phyloP scores from a whole-genome alignment of 2,797 vertebrate species.

The Acanthis flammea region DNA sequence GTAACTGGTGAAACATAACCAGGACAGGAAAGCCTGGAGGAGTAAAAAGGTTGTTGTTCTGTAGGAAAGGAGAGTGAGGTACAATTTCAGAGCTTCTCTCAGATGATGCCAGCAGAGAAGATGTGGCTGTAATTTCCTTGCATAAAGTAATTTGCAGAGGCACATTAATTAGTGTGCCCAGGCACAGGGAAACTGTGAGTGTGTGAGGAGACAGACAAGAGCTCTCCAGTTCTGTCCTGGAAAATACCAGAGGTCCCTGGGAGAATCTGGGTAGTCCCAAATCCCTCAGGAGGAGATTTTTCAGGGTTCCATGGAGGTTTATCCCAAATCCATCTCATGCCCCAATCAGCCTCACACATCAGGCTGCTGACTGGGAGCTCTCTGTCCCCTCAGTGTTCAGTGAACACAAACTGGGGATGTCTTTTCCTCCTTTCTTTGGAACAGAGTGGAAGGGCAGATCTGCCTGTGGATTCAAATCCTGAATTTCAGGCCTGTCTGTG shows the following conservation, averaged over 20 bases:
- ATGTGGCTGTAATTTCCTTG: background rate
- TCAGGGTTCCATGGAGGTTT: background rate
- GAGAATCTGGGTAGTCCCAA: background rate
- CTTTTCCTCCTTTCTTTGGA: background rate
- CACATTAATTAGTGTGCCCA: background rate
- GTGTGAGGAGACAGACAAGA: background rate
- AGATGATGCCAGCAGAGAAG: background rate
- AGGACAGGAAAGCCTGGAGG: background rate
- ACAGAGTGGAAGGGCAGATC: background rate
- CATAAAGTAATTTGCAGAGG: background rate
- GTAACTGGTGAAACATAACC: background rate
- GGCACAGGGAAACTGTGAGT: background rate
- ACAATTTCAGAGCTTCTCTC: background rate
- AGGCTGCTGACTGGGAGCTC: background rate
- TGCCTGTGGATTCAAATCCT: background rate
- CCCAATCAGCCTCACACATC: accelerated
- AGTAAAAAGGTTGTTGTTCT: background rate
- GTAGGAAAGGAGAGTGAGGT: background rate
- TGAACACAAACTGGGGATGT: background rate
- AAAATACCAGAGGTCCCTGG: background rate
- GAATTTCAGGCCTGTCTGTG: background rate
- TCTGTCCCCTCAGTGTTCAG: background rate
- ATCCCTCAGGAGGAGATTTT: background rate
- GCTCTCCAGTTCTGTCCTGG: background rate
- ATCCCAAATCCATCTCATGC: background rate